Percentiles rank a stretch among this genome's conserved stretches.
Evolutionary conservation across 2,888 invertebrate genomes (phyloP).

Genomic region (Cabera pusaria): DNA sequence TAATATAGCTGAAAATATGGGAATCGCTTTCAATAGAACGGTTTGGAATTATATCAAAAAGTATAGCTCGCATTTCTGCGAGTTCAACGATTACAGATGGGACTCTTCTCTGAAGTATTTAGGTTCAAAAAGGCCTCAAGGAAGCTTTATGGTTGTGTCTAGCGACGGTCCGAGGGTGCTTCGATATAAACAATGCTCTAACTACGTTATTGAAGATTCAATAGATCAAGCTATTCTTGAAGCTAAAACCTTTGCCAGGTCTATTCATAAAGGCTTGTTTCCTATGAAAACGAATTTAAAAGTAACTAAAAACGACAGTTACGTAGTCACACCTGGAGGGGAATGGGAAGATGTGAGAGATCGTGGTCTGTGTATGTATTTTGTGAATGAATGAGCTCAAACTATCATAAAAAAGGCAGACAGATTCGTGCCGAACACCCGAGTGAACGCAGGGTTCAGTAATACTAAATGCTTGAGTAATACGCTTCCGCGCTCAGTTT

Average conservation of each 20-base stretch:
- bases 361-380: constrained; percentile 38
- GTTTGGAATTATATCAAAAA: constrained; percentile 45
- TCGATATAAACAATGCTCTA: constrained; percentile 35
- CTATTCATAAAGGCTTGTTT: constrained; percentile 29
- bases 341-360: constrained; percentile 47
- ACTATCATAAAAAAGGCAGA: too few relatives aligned
- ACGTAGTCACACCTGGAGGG: constrained; percentile 25
- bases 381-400: constrained; percentile 10
- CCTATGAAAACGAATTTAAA: constrained; percentile 30
- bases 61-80: constrained; percentile 41
- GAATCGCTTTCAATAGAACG: constrained; percentile 46
- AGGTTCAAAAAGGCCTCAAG: constrained; percentile 29
- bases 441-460: too few relatives aligned
- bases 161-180: constrained; percentile 46
- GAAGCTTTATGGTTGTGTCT: constrained; percentile 34
- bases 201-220: constrained; percentile 26
- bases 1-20: constrained; percentile 31
- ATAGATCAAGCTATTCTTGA: constrained; percentile 27
- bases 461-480: too few relatives aligned
- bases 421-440: too few relatives aligned
- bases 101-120: constrained; percentile 42
- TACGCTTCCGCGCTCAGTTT: too few relatives aligned
- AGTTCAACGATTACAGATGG: constrained; percentile 49
- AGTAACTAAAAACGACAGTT: constrained; percentile 3
- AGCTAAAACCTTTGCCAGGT: constrained; percentile 28